Base-by-base conservation (phyloP, 2,797 vertebrate species). In the Sebastes taczanowskii region DNA sequence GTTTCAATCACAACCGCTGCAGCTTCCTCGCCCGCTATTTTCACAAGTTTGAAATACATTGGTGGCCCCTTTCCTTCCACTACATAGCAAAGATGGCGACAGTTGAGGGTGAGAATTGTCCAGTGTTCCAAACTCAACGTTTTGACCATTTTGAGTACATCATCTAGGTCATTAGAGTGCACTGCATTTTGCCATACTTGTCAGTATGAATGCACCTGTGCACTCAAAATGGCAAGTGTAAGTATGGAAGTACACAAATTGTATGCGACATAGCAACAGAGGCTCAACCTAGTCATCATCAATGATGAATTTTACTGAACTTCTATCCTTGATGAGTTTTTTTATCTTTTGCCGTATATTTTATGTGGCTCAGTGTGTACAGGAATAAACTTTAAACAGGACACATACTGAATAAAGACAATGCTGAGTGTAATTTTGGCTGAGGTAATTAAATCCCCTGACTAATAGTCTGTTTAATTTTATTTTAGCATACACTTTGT, bases 351-450 rank as follows among this genome's bases (percentile, higher is more conserved):
- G 10, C 22, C 29, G 20, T 25, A 46, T 52, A 42, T 63, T 76
- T 64, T 14, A 74, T 65, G 10, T 56, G 23, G 3, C 8, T 71
- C 18, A 63, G 34, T 58, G 32, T 71, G 11, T 23, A 27, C 13
- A 38, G 42, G 35, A 67, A 30, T 11, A 34, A 7, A n/a, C 60
- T 75, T 71, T 71, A 56, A 46, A 61, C 34, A 52, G 25, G 16
- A 76, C 22, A 52, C 46, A 52, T 30, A 61, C 9, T 56, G 20
- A 78, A 74, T 49, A 27, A 80, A 55, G 20, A 77, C n/a, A 22
- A 73, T 60, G 23, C 4, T 34, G 16, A 70, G 55, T 27, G n/a
- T 63, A 34, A 56, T 67, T 49, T 46, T 55, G 61, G 30, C 63
- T 61, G 23, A n/a, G 10, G 13, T 72, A 52, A 29, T 58, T 23